phyloP scores from a whole-genome alignment of 2,888 invertebrate species.

The Hofmannophila pseudospretella region DNA sequence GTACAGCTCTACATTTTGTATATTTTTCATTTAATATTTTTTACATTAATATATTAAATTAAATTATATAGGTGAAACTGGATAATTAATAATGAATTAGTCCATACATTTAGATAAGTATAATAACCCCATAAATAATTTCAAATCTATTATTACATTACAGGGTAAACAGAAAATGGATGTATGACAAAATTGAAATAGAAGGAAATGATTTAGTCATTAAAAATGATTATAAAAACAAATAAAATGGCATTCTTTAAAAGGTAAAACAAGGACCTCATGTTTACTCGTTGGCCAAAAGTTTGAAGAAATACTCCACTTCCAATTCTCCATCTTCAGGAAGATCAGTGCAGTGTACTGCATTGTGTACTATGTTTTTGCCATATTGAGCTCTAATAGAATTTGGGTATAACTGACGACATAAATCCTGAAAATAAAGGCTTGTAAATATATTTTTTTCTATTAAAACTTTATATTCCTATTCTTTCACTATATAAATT shows the following conservation, averaged over 20 bases:
- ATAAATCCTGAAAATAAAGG: conserved; percentile 41
- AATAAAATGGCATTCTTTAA: conserved; percentile 21
- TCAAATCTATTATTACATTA: conserved; percentile 22
- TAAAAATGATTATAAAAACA: conserved; percentile 74
- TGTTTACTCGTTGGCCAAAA: conserved; percentile 63
- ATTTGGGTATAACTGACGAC: conserved; percentile 85
- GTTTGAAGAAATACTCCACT: conserved; percentile 87
- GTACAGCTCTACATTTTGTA: no score
- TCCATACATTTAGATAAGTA: no score
- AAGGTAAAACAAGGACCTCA: neutral
- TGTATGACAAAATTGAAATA: conserved; percentile 86
- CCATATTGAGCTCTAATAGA: conserved; percentile 92
- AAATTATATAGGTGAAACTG: no score
- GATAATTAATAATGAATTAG: no score
- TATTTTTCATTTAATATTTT: no score
- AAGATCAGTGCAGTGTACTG: conserved; percentile 95
- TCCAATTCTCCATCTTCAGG: conserved; percentile 90
- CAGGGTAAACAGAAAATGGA: conserved; percentile 86
- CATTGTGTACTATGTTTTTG: conserved; percentile 87
- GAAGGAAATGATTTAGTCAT: conserved; percentile 85
- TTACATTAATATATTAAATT: no score
- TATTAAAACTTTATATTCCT: no score
- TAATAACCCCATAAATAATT: no score
- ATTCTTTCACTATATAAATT: no score
- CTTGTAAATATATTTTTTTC: no score